phyloP scores from a whole-genome alignment of 2,888 invertebrate genomes.

The Petrolisthes manimaculis region DNA sequence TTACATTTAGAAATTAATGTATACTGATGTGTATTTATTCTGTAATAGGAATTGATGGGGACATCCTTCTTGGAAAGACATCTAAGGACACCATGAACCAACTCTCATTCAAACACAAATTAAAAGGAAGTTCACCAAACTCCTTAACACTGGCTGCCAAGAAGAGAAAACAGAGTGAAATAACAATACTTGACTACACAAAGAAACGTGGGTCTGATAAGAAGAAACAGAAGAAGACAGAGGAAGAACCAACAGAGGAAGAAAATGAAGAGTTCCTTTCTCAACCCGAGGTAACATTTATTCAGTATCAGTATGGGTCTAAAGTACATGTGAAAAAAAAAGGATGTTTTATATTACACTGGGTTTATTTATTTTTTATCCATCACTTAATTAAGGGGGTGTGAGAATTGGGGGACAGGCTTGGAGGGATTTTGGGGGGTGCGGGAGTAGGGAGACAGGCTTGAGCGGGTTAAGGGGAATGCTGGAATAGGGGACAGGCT shows the following conservation, averaged over 20 bases:
- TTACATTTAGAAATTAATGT: no score
- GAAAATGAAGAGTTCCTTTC: background rate
- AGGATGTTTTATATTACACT: no score
- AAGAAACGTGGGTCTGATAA: constrained; percentile 24
- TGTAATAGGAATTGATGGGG: constrained; percentile 24
- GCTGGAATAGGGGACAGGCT: no score
- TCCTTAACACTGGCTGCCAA: constrained; percentile 20
- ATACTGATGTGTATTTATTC: background rate
- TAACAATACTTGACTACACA: constrained; percentile 30
- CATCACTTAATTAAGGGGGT: no score
- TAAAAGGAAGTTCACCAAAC: background rate
- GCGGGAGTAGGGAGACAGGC: no score
- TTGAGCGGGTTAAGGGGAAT: no score
- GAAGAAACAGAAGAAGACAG: constrained; percentile 52
- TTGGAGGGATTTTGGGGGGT: no score
- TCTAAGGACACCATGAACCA: background rate
- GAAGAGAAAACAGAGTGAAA: background rate
- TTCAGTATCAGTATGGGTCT: no score
- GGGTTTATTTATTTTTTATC: no score
- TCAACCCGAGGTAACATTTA: no score
- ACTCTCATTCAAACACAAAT: background rate
- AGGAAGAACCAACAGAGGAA: constrained; percentile 65
- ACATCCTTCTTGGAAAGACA: background rate
- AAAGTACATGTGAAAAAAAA: no score
- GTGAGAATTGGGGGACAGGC: no score